Conservation (phyloP, 2,797 vertebrate species). For the Diplodus sargus region DNA sequence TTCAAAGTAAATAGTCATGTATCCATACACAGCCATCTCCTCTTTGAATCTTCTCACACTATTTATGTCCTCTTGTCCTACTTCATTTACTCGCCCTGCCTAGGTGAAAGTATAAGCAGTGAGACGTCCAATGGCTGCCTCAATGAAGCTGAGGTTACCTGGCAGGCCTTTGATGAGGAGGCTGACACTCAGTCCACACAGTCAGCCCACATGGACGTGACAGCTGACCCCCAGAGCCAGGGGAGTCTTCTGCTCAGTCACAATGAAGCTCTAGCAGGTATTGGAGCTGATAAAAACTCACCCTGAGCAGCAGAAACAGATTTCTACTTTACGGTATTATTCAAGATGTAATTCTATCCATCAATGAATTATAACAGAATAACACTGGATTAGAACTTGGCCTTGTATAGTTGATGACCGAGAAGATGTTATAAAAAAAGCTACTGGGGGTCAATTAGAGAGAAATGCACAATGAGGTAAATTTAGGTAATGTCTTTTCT, state of each 20-base stretch:
- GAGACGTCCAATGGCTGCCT: conserved; percentile 89
- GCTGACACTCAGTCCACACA: conserved; percentile 87
- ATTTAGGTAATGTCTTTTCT: neutral
- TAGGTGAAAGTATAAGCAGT: conserved; percentile 94
- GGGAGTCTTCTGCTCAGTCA: conserved; percentile 92
- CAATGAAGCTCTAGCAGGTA: conserved; percentile 94
- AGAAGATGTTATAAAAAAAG: neutral
- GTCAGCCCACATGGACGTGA: conserved; percentile 84
- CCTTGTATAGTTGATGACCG: neutral
- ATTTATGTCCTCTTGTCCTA: conserved; percentile 8
- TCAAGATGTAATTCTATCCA: neutral
- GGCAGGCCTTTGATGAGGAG: conserved; percentile 90
- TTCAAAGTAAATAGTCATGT: neutral
- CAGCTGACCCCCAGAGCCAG: conserved; percentile 84
- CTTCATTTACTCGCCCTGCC: neutral
- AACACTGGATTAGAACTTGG: neutral
- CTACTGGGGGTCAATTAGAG: neutral
- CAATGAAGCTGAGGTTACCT: conserved; percentile 87
- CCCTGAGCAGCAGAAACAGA: neutral
- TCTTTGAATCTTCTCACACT: no score
- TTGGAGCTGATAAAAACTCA: conserved; percentile 4
- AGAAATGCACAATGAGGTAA: neutral
- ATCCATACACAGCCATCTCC: neutral
- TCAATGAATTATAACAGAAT: neutral
- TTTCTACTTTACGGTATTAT: neutral